A percentile compares a stretch with the other conserved stretches of the same genome.
Conservation (phyloP, 2,113 vertebrate species). For the Xenus cinereus region DNA sequence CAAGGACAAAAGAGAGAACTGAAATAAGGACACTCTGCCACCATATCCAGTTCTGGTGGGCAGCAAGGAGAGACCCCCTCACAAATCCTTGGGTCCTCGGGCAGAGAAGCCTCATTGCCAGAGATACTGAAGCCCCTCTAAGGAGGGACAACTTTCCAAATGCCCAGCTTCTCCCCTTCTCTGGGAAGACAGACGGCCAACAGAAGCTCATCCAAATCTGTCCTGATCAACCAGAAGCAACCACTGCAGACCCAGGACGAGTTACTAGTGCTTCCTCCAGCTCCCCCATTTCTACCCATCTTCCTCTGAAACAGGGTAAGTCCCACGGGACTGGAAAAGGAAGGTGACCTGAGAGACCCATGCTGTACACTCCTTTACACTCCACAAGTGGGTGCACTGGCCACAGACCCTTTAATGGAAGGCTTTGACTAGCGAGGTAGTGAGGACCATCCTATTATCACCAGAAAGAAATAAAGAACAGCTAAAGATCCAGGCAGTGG, state of each 20-base stretch:
- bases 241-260: neutral
- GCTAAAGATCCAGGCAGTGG: neutral
- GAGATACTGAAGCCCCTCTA: neutral
- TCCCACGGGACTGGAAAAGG: neutral
- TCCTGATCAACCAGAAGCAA: fast-evolving
- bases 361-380: fast-evolving
- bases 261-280: neutral
- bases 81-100: neutral
- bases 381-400: neutral
- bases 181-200: neutral
- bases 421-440: neutral
- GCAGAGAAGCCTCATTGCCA: neutral
- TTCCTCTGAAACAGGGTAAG: neutral
- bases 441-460: neutral
- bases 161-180: neutral
- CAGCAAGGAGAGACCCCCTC: neutral
- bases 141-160: neutral
- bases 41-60: neutral
- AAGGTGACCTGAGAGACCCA: neutral
- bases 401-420: neutral
- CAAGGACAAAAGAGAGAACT: neutral
- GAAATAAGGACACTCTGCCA: neutral
- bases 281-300: neutral
- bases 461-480: neutral
- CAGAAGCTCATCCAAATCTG: neutral